phyloP scores from a whole-genome alignment of 2,113 vertebrate species.

The Dasyprocta punctata region DNA sequence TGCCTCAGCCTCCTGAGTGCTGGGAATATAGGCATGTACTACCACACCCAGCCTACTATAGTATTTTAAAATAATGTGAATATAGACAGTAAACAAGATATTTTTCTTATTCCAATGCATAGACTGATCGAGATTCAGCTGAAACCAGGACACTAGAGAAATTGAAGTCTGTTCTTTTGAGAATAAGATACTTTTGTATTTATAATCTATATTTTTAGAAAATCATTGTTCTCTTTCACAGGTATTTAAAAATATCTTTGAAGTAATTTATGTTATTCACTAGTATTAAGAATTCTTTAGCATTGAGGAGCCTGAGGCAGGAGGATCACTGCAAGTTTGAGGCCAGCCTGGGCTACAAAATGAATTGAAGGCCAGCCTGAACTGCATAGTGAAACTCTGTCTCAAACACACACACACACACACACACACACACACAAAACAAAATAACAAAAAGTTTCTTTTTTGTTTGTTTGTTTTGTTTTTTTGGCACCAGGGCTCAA shows the following conservation, averaged over 20 bases:
- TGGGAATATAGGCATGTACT: background rate
- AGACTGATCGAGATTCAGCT: background rate
- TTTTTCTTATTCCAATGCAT: constrained; percentile 12
- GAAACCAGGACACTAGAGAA: constrained; percentile 16
- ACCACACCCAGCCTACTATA: background rate
- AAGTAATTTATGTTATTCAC: too few relatives aligned
- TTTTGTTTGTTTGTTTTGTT: too few relatives aligned
- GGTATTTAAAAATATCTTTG: too few relatives aligned
- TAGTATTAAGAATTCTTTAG: too few relatives aligned
- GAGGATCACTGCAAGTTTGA: background rate
- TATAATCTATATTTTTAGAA: constrained; percentile 32
- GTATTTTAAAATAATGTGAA: constrained; percentile 11
- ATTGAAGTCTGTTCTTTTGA: background rate
- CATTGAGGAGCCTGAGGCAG: background rate
- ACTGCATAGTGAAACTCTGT: background rate
- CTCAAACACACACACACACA: background rate
- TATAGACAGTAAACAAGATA: background rate
- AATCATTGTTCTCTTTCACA: background rate
- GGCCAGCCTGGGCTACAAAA: background rate
- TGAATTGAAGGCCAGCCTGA: too few relatives aligned
- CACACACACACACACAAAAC: too few relatives aligned
- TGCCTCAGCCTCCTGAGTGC: background rate
- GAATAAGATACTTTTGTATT: constrained; percentile 32
- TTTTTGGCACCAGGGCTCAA: too few relatives aligned
- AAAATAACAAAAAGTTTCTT: too few relatives aligned